A percentile compares a stretch with the other conserved stretches of the same genome.
Evolutionary conservation across 2,888 invertebrate species (phyloP).

Genomic region (Masnerella sp.): DNA sequence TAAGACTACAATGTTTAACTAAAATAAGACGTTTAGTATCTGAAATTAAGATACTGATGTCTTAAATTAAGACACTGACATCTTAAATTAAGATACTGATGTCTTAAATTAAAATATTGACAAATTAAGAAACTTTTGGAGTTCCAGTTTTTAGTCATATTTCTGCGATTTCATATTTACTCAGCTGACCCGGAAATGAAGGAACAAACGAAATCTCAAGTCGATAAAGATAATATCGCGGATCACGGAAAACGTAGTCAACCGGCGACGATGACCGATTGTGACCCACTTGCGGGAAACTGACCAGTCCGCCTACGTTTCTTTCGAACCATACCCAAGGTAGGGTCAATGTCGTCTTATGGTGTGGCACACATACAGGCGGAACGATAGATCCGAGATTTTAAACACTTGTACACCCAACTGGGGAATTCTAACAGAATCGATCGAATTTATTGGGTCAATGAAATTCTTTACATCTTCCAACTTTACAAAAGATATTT

Average conservation of each 20-base stretch:
- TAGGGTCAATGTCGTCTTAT: constrained; percentile 74
- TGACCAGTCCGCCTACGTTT: constrained; percentile 75
- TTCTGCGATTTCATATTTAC: constrained; percentile 3
- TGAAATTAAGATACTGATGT: no score
- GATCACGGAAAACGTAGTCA: constrained; percentile 60
- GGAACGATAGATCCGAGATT: constrained; percentile 8
- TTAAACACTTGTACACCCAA: constrained; percentile 19
- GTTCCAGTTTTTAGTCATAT: constrained; percentile 17
- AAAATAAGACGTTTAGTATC: no score
- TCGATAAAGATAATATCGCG: constrained; percentile 11
- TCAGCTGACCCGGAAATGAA: constrained; percentile 17
- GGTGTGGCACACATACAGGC: constrained; percentile 48
- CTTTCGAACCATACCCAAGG: constrained; percentile 68
- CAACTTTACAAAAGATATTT: no score
- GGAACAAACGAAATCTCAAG: not conserved
- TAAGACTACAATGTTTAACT: no score
- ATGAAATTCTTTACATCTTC: not conserved
- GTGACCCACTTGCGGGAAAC: constrained; percentile 72
- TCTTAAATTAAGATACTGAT: no score
- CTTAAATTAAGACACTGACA: no score
- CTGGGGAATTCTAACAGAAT: not conserved
- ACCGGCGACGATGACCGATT: constrained; percentile 68
- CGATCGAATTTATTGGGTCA: constrained; percentile 13
- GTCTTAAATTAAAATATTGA: no score
- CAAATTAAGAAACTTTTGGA: no score